Evolutionary conservation across 2,888 invertebrate genomes (phyloP), one percentile per base, ranked within the genome.

Genomic region (Agrotis puta): DNA sequence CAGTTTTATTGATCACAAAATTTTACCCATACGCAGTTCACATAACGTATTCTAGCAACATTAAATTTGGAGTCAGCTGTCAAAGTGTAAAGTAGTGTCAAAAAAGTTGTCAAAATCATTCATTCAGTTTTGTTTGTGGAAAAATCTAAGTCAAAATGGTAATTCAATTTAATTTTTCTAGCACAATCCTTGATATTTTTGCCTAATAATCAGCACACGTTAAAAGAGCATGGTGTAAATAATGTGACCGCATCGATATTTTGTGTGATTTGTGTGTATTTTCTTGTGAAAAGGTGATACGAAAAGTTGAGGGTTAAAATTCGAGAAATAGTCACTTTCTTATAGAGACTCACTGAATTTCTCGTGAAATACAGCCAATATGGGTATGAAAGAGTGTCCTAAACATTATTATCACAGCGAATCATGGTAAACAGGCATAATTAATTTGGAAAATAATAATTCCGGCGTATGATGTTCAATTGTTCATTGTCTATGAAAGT

Each of bases 91-190:
- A 48, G 14, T 56, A 65, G 18, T 69, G 43, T 77, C 66, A 56
- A 33, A 56, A 50, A 43, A 43, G 13, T 62, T 57, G 83, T 83
- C 85, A 86, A 82, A 79, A 27, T 84, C 74, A 81, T 74, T 82
- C 83, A 58, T 79, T 77, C 73, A 43, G 63, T 79, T 84, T 85
- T 88, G 87, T 89, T 86, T 90, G 90, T 89, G 85, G 82, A 75
- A 85, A 80, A 82, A 77, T 50, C 53, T 69, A 77, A 77, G 81
- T 82, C 90, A 94, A 94, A 93, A 95, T 95, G 95, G 95, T 95
- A 95, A 94, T 80, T 91, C 20, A 91, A 94, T 93, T 93, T 79
- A 0, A 63, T 81, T 81, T 90, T 92, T 90, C 77, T 82, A 3
- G 2, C 56, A 24, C 82, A 93, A 95, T 95, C 95, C 69, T 61